Conservation (phyloP, 2,113 vertebrate species). For the Eulemur macaco region DNA sequence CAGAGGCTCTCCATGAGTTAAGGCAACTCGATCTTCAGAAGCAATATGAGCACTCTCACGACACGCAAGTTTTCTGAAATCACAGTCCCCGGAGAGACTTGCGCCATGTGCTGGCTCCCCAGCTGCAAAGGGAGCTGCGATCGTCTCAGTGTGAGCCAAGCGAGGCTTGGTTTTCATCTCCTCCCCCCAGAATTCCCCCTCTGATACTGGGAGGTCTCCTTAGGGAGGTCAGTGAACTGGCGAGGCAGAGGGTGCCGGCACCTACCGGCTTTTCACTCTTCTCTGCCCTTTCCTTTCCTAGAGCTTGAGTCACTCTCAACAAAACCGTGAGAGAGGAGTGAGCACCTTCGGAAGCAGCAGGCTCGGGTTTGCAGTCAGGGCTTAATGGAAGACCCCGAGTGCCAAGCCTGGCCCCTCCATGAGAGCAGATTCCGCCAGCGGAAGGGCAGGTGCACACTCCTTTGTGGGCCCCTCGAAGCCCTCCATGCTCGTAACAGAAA, state of each 20-base stretch:
- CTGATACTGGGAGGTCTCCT: not conserved
- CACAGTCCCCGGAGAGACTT: not conserved
- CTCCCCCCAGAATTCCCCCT: not conserved
- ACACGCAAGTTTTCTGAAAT: no score
- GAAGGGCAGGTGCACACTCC: not conserved
- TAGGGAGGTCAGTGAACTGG: not conserved
- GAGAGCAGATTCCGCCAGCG: not conserved
- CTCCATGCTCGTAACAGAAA: not conserved
- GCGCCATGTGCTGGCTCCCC: not conserved
- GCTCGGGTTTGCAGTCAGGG: not conserved
- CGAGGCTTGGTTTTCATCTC: no score
- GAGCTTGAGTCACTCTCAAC: not conserved
- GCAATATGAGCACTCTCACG: not conserved
- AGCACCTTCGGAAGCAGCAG: not conserved
- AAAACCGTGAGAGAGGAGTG: not conserved
- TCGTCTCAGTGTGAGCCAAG: not conserved
- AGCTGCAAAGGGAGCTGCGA: not conserved
- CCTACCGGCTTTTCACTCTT: not conserved
- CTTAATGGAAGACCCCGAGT: not conserved
- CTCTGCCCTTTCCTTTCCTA: not conserved
- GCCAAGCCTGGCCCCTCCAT: not conserved
- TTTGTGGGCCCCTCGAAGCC: not conserved
- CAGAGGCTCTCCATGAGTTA: not conserved
- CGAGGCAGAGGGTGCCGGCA: not conserved
- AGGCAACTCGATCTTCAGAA: not conserved